Evolutionary conservation across 1,140 invertebrate genomes (phyloP).

Genomic region (Aporrectodea caliginosa): DNA sequence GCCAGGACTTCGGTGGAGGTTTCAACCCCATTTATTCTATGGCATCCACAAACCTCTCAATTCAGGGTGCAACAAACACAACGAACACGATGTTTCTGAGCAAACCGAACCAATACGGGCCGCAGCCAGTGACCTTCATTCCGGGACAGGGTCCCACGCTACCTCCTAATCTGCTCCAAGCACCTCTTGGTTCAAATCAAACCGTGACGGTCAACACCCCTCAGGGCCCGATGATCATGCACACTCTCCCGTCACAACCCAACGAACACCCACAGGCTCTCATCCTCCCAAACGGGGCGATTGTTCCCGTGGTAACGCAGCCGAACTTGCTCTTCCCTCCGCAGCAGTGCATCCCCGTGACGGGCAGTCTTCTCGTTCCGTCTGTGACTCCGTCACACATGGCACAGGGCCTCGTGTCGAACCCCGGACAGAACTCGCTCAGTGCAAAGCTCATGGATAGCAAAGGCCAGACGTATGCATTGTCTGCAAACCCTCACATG

Average conservation of each 20-base stretch:
- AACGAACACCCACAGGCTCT: conserved; percentile 52
- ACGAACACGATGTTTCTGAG: background rate
- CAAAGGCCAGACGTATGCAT: background rate
- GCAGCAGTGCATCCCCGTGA: conserved; percentile 29
- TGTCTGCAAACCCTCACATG: background rate
- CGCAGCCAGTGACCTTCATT: background rate
- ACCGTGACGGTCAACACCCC: conserved; percentile 28
- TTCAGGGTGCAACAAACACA: background rate
- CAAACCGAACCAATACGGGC: background rate
- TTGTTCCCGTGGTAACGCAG: conserved; percentile 56
- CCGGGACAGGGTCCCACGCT: background rate
- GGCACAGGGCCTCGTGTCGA: background rate
- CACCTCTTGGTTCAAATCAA: conserved; percentile 16
- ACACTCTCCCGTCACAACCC: conserved; percentile 41
- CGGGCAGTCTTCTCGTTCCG: conserved; percentile 25
- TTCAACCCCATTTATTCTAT: background rate
- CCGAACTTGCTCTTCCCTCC: conserved; percentile 41
- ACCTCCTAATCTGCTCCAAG: conserved; percentile 9
- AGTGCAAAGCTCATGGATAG: background rate
- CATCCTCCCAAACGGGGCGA: conserved; percentile 55
- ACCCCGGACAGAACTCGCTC: background rate
- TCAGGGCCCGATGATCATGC: conserved; percentile 31
- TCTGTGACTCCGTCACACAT: background rate
- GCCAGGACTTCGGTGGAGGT: background rate
- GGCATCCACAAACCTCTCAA: background rate